Percentiles rank a stretch among this genome's conserved stretches.
These are phyloP conservation scores for Xenopus borealis DNA, from an alignment of 2,113 vertebrate genomes.

Conservation along the genomic window DNA sequence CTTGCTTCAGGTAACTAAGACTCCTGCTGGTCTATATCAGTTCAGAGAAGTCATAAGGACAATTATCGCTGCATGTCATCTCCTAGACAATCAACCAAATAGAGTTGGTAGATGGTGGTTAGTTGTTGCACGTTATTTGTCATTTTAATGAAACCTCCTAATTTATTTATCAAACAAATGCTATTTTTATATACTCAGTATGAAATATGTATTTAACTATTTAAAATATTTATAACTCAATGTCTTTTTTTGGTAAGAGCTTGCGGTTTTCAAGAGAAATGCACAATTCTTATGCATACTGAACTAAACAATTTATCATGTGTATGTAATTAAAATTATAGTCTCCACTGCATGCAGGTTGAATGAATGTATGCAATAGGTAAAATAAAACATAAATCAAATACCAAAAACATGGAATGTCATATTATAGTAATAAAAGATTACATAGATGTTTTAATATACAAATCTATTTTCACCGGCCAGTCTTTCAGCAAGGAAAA, in stretches of 20 bases:
- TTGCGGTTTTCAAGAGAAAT: slow-evolving; percentile 70
- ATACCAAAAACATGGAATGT: slow-evolving; percentile 48
- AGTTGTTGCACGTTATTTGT: slow-evolving; percentile 71
- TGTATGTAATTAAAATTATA: slow-evolving; percentile 67
- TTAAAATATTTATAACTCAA: slow-evolving; percentile 76
- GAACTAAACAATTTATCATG: slow-evolving; percentile 64
- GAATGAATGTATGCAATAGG: slow-evolving; percentile 65
- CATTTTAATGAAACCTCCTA: slow-evolving; percentile 73
- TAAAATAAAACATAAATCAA: slow-evolving; percentile 49
- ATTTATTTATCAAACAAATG: slow-evolving; percentile 72
- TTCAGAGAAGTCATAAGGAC: slow-evolving; percentile 62
- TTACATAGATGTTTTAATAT: slow-evolving; percentile 11
- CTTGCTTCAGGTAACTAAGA: slow-evolving; percentile 58
- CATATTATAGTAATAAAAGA: slow-evolving; percentile 59
- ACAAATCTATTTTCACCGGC: no score
- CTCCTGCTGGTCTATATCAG: slow-evolving; percentile 67
- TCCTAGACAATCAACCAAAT: slow-evolving; percentile 76
- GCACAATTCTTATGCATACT: slow-evolving; percentile 60
- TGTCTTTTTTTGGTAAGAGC: slow-evolving; percentile 69
- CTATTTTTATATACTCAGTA: slow-evolving; percentile 82
- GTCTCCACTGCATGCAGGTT: slow-evolving; percentile 67
- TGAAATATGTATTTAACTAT: slow-evolving; percentile 71
- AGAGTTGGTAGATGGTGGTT: slow-evolving; percentile 70
- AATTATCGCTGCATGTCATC: slow-evolving; percentile 74
- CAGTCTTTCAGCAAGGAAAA: neutral